These are phyloP conservation scores for Tiliqua scincoides DNA, from an alignment of 2,113 vertebrate genomes.

Conservation along the genomic window DNA sequence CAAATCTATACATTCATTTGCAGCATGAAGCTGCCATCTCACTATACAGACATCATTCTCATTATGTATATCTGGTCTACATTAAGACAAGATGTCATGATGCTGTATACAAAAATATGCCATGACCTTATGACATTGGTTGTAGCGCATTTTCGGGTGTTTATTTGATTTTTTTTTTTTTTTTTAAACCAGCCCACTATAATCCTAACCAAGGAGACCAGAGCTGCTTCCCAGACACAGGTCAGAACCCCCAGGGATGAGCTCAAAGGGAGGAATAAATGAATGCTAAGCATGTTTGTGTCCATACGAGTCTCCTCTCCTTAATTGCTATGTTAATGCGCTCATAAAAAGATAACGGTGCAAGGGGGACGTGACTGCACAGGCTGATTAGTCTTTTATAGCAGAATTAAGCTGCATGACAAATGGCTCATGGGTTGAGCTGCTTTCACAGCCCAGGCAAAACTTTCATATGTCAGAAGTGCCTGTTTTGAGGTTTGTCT, in stretches of 20 bases:
- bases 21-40: not conserved
- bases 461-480: slow-evolving; percentile 61
- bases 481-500: slow-evolving; percentile 32
- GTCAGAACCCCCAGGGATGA: slow-evolving; percentile 51
- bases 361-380: slow-evolving; percentile 77
- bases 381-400: slow-evolving; percentile 82
- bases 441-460: slow-evolving; percentile 71
- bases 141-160: too few relatives aligned
- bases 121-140: not conserved
- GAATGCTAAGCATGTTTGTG: slow-evolving; percentile 73
- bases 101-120: not conserved
- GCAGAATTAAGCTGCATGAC: slow-evolving; percentile 78
- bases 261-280: slow-evolving; percentile 61
- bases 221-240: slow-evolving; percentile 41
- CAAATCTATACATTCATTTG: not conserved
- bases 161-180: not conserved
- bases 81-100: not conserved
- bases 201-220: slow-evolving; percentile 18
- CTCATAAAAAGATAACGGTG: slow-evolving; percentile 80
- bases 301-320: slow-evolving; percentile 76
- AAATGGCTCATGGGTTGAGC: slow-evolving; percentile 71
- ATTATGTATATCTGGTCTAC: not conserved
- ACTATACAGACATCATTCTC: too few relatives aligned
- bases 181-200: not conserved
- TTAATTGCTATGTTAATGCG: slow-evolving; percentile 79